A percentile compares a stretch with the other conserved stretches of the same genome.
Evolutionary conservation across 2,888 invertebrate species (phyloP).

Genomic region (Phyllotreta striolata): DNA sequence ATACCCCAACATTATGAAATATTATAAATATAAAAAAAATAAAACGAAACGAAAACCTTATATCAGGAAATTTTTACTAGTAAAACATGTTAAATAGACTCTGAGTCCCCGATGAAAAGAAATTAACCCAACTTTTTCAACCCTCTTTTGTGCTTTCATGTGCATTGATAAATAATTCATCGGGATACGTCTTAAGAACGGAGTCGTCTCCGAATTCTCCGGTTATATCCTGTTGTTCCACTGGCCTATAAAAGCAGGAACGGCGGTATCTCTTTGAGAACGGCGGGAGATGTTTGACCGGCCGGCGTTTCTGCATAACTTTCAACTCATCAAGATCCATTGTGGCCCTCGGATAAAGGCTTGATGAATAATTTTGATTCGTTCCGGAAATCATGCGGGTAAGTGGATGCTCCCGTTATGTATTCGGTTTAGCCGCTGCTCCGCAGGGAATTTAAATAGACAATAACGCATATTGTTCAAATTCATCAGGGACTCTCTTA

Average conservation of each 20-base stretch:
- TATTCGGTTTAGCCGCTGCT: neutral
- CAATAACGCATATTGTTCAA: slow-evolving; percentile 10
- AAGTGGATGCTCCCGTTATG: slow-evolving; percentile 18
- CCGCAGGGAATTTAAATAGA: neutral
- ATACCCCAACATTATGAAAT: no score
- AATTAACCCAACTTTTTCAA: no score
- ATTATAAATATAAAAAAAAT: no score
- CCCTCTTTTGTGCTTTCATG: no score
- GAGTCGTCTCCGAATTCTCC: no score
- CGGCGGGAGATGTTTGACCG: slow-evolving; percentile 22
- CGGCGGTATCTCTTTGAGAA: slow-evolving; percentile 24
- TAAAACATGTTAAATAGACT: no score
- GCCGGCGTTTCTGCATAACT: slow-evolving; percentile 23
- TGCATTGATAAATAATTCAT: no score
- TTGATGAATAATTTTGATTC: slow-evolving; percentile 30
- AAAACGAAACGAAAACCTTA: no score
- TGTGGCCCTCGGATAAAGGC: slow-evolving; percentile 23
- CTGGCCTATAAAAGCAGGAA: slow-evolving; percentile 11
- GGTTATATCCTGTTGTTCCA: slow-evolving; percentile 1
- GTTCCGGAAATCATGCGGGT: slow-evolving; percentile 22
- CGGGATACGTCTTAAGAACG: no score
- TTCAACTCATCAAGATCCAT: slow-evolving; percentile 21
- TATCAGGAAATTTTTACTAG: no score
- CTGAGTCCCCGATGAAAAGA: no score
- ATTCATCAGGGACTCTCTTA: no score